Evolutionary conservation across 2,113 vertebrate genomes (phyloP).

Genomic region (Chionis minor): DNA sequence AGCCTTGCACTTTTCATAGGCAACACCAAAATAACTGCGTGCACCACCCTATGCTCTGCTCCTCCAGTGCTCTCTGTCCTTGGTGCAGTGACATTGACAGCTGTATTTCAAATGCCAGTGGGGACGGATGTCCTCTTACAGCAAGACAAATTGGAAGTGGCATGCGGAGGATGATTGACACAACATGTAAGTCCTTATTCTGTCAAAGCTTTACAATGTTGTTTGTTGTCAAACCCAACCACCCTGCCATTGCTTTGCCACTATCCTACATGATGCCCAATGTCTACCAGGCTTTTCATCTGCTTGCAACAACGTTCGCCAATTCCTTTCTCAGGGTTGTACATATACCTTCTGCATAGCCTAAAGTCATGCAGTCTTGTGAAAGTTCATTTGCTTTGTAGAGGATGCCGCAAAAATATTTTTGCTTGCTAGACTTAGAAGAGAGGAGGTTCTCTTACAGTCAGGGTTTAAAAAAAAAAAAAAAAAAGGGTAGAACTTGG

Average conservation of each 20-base stretch:
- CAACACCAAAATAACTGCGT: neutral
- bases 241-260: constrained; percentile 12
- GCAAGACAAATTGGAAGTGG: constrained; percentile 54
- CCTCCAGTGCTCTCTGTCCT: constrained; percentile 1
- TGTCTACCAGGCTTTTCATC: constrained; percentile 58
- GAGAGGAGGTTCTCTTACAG: neutral
- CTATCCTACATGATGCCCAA: constrained; percentile 47
- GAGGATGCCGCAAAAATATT: neutral
- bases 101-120: constrained; percentile 26
- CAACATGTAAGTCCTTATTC: constrained; percentile 64
- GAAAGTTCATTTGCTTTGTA: neutral
- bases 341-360: constrained; percentile 9
- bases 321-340: neutral
- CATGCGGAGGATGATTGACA: constrained; percentile 63
- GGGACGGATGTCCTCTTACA: constrained; percentile 44
- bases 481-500: too few relatives aligned
- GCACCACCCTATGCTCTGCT: neutral
- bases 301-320: neutral
- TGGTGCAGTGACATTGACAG: constrained; percentile 45
- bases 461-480: neutral
- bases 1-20: neutral
- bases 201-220: constrained; percentile 60
- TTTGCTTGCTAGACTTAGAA: neutral
- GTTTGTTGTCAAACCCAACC: constrained; percentile 63
- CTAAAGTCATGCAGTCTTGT: neutral